These are phyloP conservation scores for Linnaemya vulpina DNA, from an alignment of 2,888 invertebrate genomes.

Conservation along the genomic window DNA sequence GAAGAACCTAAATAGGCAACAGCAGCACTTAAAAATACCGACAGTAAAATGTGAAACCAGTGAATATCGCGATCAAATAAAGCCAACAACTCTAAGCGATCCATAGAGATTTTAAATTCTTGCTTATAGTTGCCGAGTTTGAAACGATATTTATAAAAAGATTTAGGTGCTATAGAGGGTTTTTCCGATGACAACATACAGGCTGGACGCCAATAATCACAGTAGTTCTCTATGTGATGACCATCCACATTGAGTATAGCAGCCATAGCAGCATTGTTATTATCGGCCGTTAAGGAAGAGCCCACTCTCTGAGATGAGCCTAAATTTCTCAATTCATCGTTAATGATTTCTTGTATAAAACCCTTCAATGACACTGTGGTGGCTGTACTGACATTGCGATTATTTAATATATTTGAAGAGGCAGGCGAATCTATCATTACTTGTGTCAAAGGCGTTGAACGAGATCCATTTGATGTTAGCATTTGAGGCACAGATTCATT, in stretches of 20 bases:
- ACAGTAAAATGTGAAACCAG: slow-evolving; percentile 89
- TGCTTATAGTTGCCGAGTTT: slow-evolving; percentile 79
- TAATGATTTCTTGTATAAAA: slow-evolving; percentile 77
- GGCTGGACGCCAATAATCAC: slow-evolving; percentile 82
- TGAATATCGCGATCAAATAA: slow-evolving; percentile 94
- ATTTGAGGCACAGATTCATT: slow-evolving; percentile 58
- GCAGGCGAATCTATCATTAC: slow-evolving; percentile 74
- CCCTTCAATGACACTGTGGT: slow-evolving; percentile 79
- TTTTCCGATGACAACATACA: slow-evolving; percentile 80
- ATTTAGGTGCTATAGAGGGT: slow-evolving; percentile 80
- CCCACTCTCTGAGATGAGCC: slow-evolving; percentile 63
- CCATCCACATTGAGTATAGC: slow-evolving; percentile 80
- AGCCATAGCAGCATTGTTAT: slow-evolving; percentile 70
- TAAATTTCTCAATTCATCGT: slow-evolving; percentile 75
- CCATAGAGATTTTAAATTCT: slow-evolving; percentile 91
- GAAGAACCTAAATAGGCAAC: slow-evolving; percentile 94
- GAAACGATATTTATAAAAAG: slow-evolving; percentile 82
- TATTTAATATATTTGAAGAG: slow-evolving; percentile 72
- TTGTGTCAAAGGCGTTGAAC: slow-evolving; percentile 60
- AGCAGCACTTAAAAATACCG: slow-evolving; percentile 91
- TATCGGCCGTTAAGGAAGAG: slow-evolving; percentile 50
- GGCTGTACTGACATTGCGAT: slow-evolving; percentile 72
- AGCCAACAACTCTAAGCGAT: slow-evolving; percentile 95
- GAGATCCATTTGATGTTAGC: slow-evolving; percentile 34
- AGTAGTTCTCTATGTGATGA: slow-evolving; percentile 79